A percentile compares a stretch with the other conserved stretches of the same genome.
phyloP scores from a whole-genome alignment of 2,888 invertebrate species.

The Alentia gelatinosa region DNA sequence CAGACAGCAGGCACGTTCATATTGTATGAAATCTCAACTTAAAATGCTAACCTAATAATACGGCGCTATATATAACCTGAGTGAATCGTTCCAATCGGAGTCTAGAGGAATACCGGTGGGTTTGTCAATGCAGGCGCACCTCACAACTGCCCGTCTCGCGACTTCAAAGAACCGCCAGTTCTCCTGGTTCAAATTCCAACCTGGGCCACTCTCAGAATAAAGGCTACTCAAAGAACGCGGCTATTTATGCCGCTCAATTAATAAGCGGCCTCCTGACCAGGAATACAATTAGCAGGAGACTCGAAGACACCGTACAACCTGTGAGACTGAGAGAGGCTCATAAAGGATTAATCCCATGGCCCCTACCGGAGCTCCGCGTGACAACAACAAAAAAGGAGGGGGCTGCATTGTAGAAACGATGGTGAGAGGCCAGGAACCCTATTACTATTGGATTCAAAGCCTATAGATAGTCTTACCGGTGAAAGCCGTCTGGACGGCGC shows the following conservation, averaged over 20 bases:
- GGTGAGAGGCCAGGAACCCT: background rate
- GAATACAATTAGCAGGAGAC: background rate
- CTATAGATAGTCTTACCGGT: background rate
- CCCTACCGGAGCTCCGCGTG: background rate
- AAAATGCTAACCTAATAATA: constrained; percentile 1
- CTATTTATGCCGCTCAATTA: constrained; percentile 1
- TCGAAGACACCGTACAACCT: background rate
- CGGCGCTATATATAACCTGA: background rate
- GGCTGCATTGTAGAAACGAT: background rate
- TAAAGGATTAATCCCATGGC: background rate
- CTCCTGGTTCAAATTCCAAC: background rate
- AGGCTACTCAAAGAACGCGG: background rate
- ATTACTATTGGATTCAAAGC: constrained; percentile 1
- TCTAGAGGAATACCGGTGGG: background rate
- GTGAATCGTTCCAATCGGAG: background rate
- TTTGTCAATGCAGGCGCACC: background rate
- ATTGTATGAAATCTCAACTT: no score
- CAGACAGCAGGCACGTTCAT: no score
- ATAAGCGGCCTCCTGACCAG: background rate
- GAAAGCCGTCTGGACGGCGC: background rate
- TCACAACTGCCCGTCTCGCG: background rate
- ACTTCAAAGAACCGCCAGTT: background rate
- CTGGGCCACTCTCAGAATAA: background rate
- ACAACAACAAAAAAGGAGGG: no score
- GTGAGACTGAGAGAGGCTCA: background rate